These are phyloP conservation scores for Pristionchus japonicus DNA, from an alignment of 2,888 invertebrate species.

Conservation along the genomic window DNA sequence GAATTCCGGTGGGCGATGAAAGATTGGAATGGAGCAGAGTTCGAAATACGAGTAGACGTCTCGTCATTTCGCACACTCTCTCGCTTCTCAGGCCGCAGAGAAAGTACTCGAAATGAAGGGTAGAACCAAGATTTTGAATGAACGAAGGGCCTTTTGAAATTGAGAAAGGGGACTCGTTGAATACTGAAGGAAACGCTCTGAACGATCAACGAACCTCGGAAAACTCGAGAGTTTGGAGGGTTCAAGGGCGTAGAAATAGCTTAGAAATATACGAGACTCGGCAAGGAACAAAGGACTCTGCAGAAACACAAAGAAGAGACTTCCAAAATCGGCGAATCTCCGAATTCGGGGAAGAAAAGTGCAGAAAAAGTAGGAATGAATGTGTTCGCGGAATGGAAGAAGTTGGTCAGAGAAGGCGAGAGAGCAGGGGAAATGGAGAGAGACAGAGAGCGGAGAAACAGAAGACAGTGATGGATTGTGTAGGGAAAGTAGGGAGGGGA, in stretches of 20 bases:
- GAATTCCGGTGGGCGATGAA: neutral
- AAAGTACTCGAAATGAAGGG: too few species aligned
- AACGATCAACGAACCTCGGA: neutral
- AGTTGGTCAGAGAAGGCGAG: neutral
- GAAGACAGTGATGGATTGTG: neutral
- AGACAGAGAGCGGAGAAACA: neutral
- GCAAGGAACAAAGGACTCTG: neutral
- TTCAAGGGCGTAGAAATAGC: neutral
- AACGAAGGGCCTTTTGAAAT: neutral
- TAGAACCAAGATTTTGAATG: too few species aligned
- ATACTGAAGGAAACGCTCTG: neutral
- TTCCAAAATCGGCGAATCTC: conserved; percentile 1
- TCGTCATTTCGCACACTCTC: too few species aligned
- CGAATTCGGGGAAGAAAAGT: neutral
- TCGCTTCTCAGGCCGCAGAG: too few species aligned
- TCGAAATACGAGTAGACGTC: too few species aligned
- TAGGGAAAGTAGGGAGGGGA: neutral
- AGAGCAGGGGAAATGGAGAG: neutral
- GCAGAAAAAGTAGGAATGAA: neutral
- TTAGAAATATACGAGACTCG: neutral
- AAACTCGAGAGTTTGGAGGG: neutral
- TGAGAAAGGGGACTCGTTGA: neutral
- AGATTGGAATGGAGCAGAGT: neutral
- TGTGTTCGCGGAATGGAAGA: neutral
- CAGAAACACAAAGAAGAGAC: neutral